Evolutionary conservation across 2,113 vertebrate genomes (phyloP), one percentile per base, ranked within the genome.

Genomic region (Neoarius graeffei): DNA sequence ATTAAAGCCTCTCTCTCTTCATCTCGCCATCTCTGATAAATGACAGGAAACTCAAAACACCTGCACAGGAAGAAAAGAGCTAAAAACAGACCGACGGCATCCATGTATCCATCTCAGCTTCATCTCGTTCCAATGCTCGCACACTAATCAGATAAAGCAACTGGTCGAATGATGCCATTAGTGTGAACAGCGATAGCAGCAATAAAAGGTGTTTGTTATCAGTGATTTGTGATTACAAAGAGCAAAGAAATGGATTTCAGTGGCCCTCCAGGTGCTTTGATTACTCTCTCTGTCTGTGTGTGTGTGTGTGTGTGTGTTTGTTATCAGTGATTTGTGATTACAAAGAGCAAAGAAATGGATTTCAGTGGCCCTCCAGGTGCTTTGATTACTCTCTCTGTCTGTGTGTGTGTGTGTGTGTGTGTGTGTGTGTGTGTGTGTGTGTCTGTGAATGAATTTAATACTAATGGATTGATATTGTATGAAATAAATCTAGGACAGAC

Each of bases 21-120:
- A 54, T 57, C 48, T 87, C 62, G 13, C 23, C 59, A 20, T 10
- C 30, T 52, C 64, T 42, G 25, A 48, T 80, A 60, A 60, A 87
- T 56, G 74, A 84, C 81, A 84, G 77, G 67, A 83, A 76, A 64
- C 73, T n/a, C 81, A 4, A 62, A 57, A 87, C 88, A 89, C 88
- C 88, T 87, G 88, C 85, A 73, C 81, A 82, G 17, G 17, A 80
- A 79, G n/a, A 86, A 54, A 27, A 52, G 35, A 77, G 56, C 20
- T 56, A 30, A 20, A 52, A 42, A 59, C n/a, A 27, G 30, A 82
- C 66, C 62, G 19, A 87, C 48, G 83, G 89, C 83, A 87, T 89
- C 80, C 83, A 76, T 20, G 67, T 69, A 48, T 14, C 66, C 62
- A 52, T 5, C 56, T 2, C 69, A 4, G 85, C 77, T 62, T 87